Evolutionary conservation across 2,888 invertebrate genomes (phyloP).

Genomic region (Andrena praecox): DNA sequence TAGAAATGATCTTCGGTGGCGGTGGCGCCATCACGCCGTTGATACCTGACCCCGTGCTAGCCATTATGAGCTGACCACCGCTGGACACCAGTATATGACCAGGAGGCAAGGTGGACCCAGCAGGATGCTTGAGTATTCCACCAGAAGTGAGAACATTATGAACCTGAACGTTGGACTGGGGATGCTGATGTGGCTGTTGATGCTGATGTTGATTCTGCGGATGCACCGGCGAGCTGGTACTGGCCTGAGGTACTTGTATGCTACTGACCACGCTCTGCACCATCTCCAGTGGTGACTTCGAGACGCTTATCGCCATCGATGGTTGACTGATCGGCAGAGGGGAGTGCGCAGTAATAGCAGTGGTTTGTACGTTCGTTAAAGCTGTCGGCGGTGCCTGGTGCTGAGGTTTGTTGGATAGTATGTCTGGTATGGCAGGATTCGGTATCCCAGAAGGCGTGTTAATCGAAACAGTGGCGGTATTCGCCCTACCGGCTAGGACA

Average conservation of each 20-base stretch:
- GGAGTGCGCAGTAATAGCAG: constrained; percentile 64
- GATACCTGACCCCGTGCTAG: constrained; percentile 86
- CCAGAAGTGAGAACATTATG: constrained; percentile 82
- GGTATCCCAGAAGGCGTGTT: constrained; percentile 87
- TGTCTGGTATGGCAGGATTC: constrained; percentile 83
- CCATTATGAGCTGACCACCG: constrained; percentile 91
- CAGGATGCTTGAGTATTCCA: constrained; percentile 85
- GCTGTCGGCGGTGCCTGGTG: constrained; percentile 83
- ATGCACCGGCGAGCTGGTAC: constrained; percentile 72
- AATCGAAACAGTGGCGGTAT: constrained; percentile 91
- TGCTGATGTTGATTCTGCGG: constrained; percentile 72
- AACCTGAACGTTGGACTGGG: constrained; percentile 77
- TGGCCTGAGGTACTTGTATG: constrained; percentile 87
- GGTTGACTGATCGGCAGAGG: constrained; percentile 74
- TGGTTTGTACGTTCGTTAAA: constrained; percentile 83
- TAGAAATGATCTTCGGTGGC: constrained; percentile 85
- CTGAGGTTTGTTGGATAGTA: constrained; percentile 82
- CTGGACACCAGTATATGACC: constrained; percentile 92
- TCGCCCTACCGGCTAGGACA: constrained; percentile 91
- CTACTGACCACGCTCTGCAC: constrained; percentile 91
- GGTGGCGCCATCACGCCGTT: constrained; percentile 89
- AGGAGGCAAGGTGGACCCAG: constrained; percentile 86
- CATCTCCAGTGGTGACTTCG: constrained; percentile 91
- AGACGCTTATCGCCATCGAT: constrained; percentile 82
- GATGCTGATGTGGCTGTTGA: constrained; percentile 79